Conservation (phyloP, 2,797 vertebrate species). For the Halcyon smyrnensis region DNA sequence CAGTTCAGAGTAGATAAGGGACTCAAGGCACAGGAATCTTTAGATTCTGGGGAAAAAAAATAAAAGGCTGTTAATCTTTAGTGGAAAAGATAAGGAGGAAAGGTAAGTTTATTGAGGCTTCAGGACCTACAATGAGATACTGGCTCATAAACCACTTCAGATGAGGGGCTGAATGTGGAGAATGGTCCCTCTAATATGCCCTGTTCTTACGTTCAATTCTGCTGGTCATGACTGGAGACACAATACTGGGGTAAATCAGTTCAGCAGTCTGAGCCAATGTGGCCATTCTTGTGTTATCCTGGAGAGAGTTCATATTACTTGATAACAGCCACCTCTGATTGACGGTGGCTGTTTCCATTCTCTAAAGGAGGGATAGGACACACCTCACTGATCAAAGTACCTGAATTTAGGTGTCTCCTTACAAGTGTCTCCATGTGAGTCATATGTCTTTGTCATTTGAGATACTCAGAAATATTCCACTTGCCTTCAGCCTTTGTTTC, state of each 20-base stretch:
- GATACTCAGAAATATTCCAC: not conserved
- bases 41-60: not conserved
- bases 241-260: not conserved
- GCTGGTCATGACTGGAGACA: not conserved
- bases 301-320: not conserved
- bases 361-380: not conserved
- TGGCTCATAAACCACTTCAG: not conserved
- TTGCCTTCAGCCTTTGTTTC: not conserved
- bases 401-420: not conserved
- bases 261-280: not conserved
- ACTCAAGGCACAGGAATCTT: accelerated
- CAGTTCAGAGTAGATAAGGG: not conserved
- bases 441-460: not conserved
- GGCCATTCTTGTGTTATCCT: not conserved
- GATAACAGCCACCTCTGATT: not conserved
- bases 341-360: not conserved
- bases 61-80: not conserved
- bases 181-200: not conserved
- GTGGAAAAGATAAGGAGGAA: not conserved
- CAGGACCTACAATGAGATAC: not conserved
- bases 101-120: not conserved
- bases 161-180: not conserved
- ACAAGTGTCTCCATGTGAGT: not conserved
- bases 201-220: not conserved
- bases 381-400: not conserved